Percentiles rank a stretch among this genome's conserved stretches.
phyloP scores from a whole-genome alignment of 2,113 vertebrate species.

The Callaeas wilsoni region DNA sequence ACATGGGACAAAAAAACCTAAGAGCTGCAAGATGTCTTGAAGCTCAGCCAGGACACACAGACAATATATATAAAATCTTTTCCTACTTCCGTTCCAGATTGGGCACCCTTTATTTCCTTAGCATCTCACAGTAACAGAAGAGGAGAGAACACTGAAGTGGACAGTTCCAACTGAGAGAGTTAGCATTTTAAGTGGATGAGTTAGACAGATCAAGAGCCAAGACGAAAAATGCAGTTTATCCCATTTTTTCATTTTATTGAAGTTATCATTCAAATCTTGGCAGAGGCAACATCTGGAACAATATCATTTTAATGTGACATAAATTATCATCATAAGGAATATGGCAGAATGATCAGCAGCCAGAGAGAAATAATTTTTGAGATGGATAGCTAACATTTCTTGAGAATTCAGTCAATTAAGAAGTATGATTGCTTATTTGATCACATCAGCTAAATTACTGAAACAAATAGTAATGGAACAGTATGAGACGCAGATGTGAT shows the following conservation, averaged over 20 bases:
- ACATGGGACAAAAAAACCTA: neutral
- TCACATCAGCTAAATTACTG: constrained; percentile 7
- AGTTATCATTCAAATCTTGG: constrained; percentile 7
- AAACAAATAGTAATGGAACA: constrained; percentile 1
- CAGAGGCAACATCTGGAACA: constrained; percentile 15
- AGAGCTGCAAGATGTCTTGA: neutral
- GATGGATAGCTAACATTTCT: neutral
- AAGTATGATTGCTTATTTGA: constrained; percentile 9
- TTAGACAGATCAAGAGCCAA: neutral
- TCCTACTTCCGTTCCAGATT: neutral
- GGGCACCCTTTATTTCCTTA: neutral
- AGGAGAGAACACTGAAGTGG: neutral
- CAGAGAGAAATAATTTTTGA: neutral
- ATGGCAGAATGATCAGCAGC: neutral
- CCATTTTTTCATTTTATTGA: neutral
- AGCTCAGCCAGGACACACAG: neutral
- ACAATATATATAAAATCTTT: neutral
- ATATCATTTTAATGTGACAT: constrained; percentile 22
- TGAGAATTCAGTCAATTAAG: neutral
- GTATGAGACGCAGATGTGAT: neutral
- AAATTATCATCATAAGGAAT: constrained; percentile 5
- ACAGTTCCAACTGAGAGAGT: neutral
- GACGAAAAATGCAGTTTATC: neutral
- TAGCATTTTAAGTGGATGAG: neutral
- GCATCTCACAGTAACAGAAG: neutral